Conservation (phyloP, 2,888 invertebrate genomes). For the Agrochola litura region DNA sequence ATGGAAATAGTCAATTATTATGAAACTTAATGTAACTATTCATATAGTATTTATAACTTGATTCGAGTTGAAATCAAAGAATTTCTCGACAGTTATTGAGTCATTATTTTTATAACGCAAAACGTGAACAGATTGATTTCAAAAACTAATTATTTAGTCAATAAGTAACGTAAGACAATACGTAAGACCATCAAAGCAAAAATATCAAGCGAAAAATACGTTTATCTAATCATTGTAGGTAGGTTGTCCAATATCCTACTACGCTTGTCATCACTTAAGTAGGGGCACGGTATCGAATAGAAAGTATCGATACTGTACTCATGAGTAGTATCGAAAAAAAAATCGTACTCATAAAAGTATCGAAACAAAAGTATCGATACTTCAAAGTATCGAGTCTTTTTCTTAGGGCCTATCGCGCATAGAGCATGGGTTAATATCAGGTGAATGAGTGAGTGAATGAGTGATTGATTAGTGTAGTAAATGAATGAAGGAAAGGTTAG, state of each 20-base stretch:
- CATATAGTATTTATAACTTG: neutral
- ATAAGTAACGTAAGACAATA: neutral
- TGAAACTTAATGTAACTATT: neutral
- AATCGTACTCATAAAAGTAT: too few species aligned
- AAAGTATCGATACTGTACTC: too few species aligned
- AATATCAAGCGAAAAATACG: neutral
- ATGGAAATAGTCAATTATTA: neutral
- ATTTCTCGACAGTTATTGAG: neutral
- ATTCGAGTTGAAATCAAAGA: too few species aligned
- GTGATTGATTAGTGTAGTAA: too few species aligned
- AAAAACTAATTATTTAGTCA: neutral
- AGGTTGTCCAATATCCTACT: slow-evolving; percentile 16
- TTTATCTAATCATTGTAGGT: slow-evolving; percentile 17
- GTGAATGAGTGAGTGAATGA: too few species aligned
- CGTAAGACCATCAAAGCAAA: neutral
- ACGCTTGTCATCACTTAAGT: slow-evolving; percentile 40
- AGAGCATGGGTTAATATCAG: too few species aligned
- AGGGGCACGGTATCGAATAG: too few species aligned
- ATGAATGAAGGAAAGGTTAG: too few species aligned
- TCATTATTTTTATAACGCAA: neutral
- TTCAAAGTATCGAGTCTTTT: too few species aligned
- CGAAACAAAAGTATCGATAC: too few species aligned
- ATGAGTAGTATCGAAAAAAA: too few species aligned
- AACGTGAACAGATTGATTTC: neutral
- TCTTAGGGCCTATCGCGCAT: too few species aligned